Percentiles rank a stretch among this genome's conserved stretches.
Evolutionary conservation across 2,113 vertebrate genomes (phyloP).

Genomic region (Sturnira hondurensis): DNA sequence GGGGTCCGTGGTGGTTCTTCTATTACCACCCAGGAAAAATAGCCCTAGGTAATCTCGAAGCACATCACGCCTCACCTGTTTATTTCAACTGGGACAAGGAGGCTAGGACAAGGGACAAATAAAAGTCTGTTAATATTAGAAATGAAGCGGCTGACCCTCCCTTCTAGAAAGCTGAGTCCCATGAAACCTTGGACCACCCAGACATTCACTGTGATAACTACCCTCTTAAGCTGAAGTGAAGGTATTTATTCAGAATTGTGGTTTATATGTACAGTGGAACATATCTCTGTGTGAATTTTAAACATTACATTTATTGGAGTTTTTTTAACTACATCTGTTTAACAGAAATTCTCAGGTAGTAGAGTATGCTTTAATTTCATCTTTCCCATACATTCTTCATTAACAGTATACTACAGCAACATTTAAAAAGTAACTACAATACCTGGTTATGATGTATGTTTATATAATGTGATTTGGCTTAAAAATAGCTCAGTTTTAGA

Average conservation of each 20-base stretch:
- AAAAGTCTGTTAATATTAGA: neutral
- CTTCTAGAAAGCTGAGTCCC: neutral
- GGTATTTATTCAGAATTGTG: slow-evolving; percentile 41
- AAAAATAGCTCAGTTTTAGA: slow-evolving; percentile 10
- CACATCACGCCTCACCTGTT: neutral
- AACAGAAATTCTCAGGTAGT: neutral
- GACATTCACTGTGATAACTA: neutral
- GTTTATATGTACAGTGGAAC: slow-evolving; percentile 39
- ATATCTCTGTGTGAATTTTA: slow-evolving; percentile 35
- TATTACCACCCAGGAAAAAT: neutral
- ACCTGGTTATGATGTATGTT: neutral
- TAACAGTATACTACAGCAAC: neutral
- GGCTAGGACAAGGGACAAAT: neutral
- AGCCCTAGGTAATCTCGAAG: neutral
- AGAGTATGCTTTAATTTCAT: neutral
- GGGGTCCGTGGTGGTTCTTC: neutral
- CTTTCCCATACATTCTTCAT: neutral
- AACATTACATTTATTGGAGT: slow-evolving; percentile 31
- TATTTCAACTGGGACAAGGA: neutral
- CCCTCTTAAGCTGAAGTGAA: slow-evolving; percentile 30
- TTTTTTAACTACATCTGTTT: neutral
- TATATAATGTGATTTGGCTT: neutral
- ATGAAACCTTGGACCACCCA: slow-evolving; percentile 51
- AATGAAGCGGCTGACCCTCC: neutral
- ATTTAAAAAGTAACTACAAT: neutral